Evolutionary conservation across 2,797 vertebrate species (phyloP), one percentile per base, ranked within the genome.

Genomic region (Bufotes viridis): DNA sequence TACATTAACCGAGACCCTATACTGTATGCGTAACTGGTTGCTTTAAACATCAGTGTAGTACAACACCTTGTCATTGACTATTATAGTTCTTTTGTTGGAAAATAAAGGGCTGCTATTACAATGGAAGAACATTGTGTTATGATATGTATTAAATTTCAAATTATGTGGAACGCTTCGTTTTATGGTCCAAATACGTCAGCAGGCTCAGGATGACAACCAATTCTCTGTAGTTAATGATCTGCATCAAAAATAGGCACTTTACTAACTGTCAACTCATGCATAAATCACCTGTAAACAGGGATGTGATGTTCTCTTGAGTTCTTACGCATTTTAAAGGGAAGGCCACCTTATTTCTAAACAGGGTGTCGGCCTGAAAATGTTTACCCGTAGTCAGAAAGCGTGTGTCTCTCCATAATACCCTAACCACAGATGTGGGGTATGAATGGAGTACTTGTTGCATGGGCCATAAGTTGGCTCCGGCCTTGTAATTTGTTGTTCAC

Each of bases 211-310:
- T 87, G 80, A 78, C 79, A 87, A 57, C 69, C 58, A 87, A 82
- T 87, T 82, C 80, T 63, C 70, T 34, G 74, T 20, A 75, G 34
- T 82, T 87, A 87, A 87, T 87, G 78, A 67, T 63, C 69, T 67
- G 86, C 67, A 82, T 82, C 87, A 83, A 67, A 78, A 82, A 53
- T 51, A 75, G 53, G 79, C 20, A 80, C 78, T 87, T 87, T 86
- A 69, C 76, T 78, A n/a, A 51, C 74, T 55, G 51, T 29, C 42
- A 20, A 15, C 24, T 55, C 18, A 57, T 78, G 61, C 49, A 78
- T 87, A 82, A 78, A 87, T 82, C 70, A 76, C 79, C 29, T 80
- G 85, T 29, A 87, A 81, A 82, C 70, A 34, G 55, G 75, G 22
- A 49, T 70, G 58, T 49, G 72, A 12, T 81, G 13, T 29, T 24